A percentile compares a stretch with the other conserved stretches of the same genome.
These are phyloP conservation scores for Danionella cerebrum DNA, from an alignment of 2,113 vertebrate genomes.

Conservation along the genomic window DNA sequence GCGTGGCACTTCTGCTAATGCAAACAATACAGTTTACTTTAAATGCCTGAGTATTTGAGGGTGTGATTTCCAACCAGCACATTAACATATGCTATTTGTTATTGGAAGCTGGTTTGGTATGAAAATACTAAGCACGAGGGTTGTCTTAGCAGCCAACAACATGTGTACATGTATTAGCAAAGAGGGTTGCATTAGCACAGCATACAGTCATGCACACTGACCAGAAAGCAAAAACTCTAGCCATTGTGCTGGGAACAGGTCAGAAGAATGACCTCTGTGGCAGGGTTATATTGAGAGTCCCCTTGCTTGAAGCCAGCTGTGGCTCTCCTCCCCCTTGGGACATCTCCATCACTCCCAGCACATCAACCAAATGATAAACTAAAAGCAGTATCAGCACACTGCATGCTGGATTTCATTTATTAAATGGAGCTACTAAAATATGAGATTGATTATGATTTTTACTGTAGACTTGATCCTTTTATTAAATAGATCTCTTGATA, in stretches of 20 bases:
- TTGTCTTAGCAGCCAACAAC: background rate
- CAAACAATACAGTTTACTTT: background rate
- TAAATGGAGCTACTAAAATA: background rate
- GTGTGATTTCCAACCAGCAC: background rate
- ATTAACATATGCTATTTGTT: background rate
- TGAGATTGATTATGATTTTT: too few relatives aligned
- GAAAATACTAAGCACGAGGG: slow-evolving; percentile 41
- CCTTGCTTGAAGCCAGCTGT: slow-evolving; percentile 22
- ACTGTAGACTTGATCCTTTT: too few relatives aligned
- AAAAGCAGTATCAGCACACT: background rate
- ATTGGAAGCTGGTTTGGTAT: slow-evolving; percentile 15
- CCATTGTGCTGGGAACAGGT: slow-evolving; percentile 14
- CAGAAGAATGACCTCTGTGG: background rate
- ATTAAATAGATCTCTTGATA: too few relatives aligned
- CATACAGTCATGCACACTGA: background rate
- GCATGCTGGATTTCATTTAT: background rate
- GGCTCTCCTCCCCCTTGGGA: background rate
- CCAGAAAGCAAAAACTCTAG: background rate
- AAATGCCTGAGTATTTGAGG: background rate
- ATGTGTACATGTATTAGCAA: background rate
- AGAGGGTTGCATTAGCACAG: slow-evolving; percentile 1
- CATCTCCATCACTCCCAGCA: slow-evolving; percentile 18
- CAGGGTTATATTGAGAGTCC: background rate
- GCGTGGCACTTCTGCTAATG: background rate
- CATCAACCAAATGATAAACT: background rate